These are phyloP conservation scores for Arvicanthis niloticus DNA, from an alignment of 2,113 vertebrate genomes.

Conservation along the genomic window DNA sequence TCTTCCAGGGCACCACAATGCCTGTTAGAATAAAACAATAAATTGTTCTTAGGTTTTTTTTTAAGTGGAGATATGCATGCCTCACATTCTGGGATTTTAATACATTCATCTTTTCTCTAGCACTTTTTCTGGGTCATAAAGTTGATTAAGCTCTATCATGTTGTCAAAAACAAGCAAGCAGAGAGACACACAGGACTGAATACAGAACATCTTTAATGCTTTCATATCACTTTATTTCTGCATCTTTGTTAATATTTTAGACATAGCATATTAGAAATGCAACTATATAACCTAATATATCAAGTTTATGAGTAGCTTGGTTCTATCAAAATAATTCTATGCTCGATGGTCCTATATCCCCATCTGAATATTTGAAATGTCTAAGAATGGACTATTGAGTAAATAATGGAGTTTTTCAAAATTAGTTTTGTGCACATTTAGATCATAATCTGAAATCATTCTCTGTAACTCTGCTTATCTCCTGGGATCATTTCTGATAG, in stretches of 20 bases:
- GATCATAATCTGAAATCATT: slow-evolving; percentile 60
- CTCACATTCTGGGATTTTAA: slow-evolving; percentile 42
- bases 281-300: slow-evolving; percentile 19
- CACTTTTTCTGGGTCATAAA: slow-evolving; percentile 66
- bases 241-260: slow-evolving; percentile 72
- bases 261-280: slow-evolving; percentile 38
- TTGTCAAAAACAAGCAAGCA: slow-evolving; percentile 45
- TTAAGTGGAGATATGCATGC: slow-evolving; percentile 38
- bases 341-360: slow-evolving; percentile 19
- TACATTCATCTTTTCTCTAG: slow-evolving; percentile 62
- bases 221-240: slow-evolving; percentile 42
- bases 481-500: slow-evolving; percentile 34
- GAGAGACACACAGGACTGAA: slow-evolving; percentile 22
- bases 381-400: slow-evolving; percentile 65
- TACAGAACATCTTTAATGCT: slow-evolving; percentile 39
- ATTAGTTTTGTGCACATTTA: slow-evolving; percentile 62
- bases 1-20: background rate
- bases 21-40: slow-evolving; percentile 47
- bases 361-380: slow-evolving; percentile 52
- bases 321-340: slow-evolving; percentile 64
- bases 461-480: slow-evolving; percentile 55
- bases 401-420: slow-evolving; percentile 70
- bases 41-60: slow-evolving; percentile 33
- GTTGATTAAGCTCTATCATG: slow-evolving; percentile 63
- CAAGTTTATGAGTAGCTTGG: slow-evolving; percentile 58